Base-by-base conservation (phyloP, 2,797 vertebrate genomes). In the Fistularia tabacaria region DNA sequence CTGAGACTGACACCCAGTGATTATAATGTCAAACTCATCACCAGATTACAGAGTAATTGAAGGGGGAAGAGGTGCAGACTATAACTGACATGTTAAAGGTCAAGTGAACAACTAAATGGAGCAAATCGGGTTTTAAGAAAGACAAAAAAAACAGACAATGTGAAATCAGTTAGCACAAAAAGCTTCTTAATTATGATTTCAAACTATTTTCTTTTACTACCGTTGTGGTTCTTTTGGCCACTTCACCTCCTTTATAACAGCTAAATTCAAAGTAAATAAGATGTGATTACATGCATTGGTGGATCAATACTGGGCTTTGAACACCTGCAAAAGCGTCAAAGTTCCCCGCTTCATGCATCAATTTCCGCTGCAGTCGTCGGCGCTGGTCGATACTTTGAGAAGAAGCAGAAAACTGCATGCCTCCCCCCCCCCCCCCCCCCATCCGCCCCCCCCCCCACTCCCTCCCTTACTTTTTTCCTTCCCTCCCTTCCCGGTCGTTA, bases 351-450 rank as follows among this genome's bases (percentile, higher is more conserved):
- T 66, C 57, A 51, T 45, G 12, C 74, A 81, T 83, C 82, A 61
- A 66, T 80, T 79, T 63, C 66, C 69, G 74, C 70, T 69, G 78
- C 80, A 73, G 2, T 25, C 25, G 2, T 25, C 25, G 5, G 25
- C 2, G 5, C 25, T 25, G 25, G 79, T 84, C 80, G 14, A 81
- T 85, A 82, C 64, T 62, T 77, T 74, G 55, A 83, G 71, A 79
- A 74, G 70, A 69, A 71, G 59, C 52, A 54, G 49, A 45, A 10
- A 38, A 46, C 65, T 57, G 38, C 51, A 52, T 57, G 67, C 71
- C 62, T 58, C 46, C 36, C 47, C 40, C 72, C 62, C 75, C 68
- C 51, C 72, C 59, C 53, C 71, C 38, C 73, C 71, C 78, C 76
- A 68, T 81, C 73, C 75, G 76, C 8, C 11, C 11, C 6, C 7